Conservation (phyloP, 2,888 invertebrate species). For the Schizaphis graminum region DNA sequence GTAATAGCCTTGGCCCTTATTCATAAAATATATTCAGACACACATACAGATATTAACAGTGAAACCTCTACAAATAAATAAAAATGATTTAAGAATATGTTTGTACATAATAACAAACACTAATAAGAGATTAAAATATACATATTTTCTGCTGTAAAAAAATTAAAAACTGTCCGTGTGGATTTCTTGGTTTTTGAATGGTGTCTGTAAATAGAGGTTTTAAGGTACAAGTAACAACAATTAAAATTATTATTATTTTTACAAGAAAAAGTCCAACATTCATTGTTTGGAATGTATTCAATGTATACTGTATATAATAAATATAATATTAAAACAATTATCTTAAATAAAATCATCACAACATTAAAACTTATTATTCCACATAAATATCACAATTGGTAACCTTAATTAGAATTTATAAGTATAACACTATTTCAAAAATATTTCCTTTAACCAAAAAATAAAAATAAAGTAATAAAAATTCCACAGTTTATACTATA, state of each 20-base stretch:
- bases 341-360: neutral
- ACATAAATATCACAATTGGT: neutral
- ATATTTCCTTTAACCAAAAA: neutral
- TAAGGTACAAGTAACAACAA: neutral
- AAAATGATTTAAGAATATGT: neutral
- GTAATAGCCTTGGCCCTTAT: neutral
- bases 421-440: neutral
- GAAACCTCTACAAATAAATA: neutral
- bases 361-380: neutral
- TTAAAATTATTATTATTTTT: neutral
- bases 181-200: neutral
- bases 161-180: neutral
- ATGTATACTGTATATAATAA: neutral
- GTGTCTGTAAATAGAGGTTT: neutral
- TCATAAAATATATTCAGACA: neutral
- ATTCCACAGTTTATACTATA: neutral
- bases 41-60: neutral
- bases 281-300: neutral
- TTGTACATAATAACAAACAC: neutral
- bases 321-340: neutral
- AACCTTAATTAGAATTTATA: neutral
- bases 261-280: neutral
- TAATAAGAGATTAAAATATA: neutral
- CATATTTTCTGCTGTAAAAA: neutral
- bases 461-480: neutral